These are phyloP conservation scores for Saxidomus purpurata DNA, from an alignment of 1,140 invertebrate species.

Conservation along the genomic window DNA sequence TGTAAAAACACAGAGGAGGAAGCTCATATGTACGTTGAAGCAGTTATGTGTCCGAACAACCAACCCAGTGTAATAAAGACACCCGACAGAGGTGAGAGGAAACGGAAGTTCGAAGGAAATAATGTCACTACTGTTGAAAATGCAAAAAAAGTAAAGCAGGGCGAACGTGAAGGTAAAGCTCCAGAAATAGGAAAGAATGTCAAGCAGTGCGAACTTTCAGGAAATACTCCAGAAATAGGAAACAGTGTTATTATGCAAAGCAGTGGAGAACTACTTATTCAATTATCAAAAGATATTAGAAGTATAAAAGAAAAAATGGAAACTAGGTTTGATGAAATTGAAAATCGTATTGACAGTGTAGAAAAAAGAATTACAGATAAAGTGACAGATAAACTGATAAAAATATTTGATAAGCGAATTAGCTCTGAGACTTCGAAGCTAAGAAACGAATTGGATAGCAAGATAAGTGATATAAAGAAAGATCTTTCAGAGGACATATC, in stretches of 20 bases:
- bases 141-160: no score
- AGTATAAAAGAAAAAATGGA: not conserved
- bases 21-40: no score
- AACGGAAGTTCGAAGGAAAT: not conserved
- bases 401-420: not conserved
- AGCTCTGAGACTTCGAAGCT: not conserved
- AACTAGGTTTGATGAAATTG: not conserved
- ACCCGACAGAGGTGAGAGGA: not conserved
- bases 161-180: no score
- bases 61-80: not conserved
- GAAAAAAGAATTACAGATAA: not conserved
- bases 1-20: no score
- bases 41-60: no score
- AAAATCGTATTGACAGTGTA: not conserved
- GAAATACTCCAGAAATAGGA: no score
- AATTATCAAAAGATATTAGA: not conserved
- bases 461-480: no score
- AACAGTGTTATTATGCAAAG: not conserved
- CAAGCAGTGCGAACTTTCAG: no score
- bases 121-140: not conserved
- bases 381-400: not conserved
- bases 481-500: no score
- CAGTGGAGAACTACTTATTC: not conserved
- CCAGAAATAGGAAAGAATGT: no score
- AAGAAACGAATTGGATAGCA: not conserved